Percentiles rank a stretch among this genome's conserved stretches.
Conservation (phyloP, 1,140 invertebrate genomes). For the Scaptomyza pallida region DNA sequence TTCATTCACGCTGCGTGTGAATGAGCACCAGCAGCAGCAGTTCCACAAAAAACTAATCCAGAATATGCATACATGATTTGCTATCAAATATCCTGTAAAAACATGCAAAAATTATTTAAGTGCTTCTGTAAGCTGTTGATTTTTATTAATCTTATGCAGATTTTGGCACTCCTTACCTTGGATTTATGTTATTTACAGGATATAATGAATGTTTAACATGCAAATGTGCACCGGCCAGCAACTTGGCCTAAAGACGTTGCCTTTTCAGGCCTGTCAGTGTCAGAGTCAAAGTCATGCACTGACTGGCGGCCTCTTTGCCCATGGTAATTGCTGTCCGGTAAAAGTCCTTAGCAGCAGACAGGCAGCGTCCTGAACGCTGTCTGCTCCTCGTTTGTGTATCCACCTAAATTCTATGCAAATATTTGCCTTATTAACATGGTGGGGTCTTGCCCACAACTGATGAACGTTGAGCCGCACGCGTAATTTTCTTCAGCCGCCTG, state of each 20-base stretch:
- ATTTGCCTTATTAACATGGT: slow-evolving; percentile 72
- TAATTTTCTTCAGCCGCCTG: slow-evolving; percentile 46
- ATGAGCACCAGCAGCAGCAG: slow-evolving; percentile 25
- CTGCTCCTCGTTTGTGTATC: slow-evolving; percentile 39
- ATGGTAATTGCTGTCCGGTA: slow-evolving; percentile 25
- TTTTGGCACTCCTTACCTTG: neutral
- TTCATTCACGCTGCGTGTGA: slow-evolving; percentile 58
- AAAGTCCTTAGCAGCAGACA: slow-evolving; percentile 17
- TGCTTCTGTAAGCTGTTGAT: neutral
- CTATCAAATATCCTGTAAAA: slow-evolving; percentile 4
- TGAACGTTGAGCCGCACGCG: slow-evolving; percentile 45
- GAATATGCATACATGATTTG: neutral
- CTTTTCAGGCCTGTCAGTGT: slow-evolving; percentile 23
- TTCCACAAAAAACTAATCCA: slow-evolving; percentile 25
- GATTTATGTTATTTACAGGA: slow-evolving; percentile 3
- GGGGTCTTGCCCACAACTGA: slow-evolving; percentile 36
- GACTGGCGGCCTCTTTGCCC: slow-evolving; percentile 19
- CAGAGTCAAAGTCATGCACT: slow-evolving; percentile 36
- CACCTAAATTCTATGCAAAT: slow-evolving; percentile 57
- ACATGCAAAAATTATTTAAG: no score
- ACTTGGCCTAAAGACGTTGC: slow-evolving; percentile 19
- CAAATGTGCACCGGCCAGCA: slow-evolving; percentile 24
- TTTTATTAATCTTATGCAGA: neutral
- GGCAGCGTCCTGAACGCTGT: slow-evolving; percentile 8
- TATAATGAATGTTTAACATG: slow-evolving; percentile 32